These are phyloP conservation scores for Nasua narica DNA, from an alignment of 2,797 vertebrate species.

Conservation along the genomic window DNA sequence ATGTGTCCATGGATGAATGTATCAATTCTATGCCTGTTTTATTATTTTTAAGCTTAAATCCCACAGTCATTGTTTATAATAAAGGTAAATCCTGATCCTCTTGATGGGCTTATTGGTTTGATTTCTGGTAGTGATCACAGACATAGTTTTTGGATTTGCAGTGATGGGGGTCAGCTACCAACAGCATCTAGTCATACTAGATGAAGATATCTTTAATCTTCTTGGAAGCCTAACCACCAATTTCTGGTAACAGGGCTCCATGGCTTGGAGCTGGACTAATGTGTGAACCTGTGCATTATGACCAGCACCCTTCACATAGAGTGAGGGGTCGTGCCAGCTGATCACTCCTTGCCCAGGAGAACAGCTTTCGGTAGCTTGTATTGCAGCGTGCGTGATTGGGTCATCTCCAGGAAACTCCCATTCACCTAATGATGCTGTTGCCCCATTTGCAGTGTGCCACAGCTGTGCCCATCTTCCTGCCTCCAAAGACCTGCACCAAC, in stretches of 20 bases:
- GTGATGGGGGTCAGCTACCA: conserved; percentile 95
- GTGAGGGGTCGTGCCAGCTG: conserved; percentile 96
- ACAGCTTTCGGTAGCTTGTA: conserved; percentile 85
- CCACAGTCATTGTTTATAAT: conserved; percentile 45
- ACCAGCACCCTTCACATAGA: conserved; percentile 95
- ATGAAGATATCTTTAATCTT: conserved; percentile 99
- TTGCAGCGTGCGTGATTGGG: too few species aligned
- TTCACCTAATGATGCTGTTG: neutral
- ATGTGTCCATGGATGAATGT: neutral
- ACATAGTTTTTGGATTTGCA: conserved; percentile 98
- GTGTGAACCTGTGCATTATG: conserved; percentile 95
- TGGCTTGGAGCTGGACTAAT: conserved; percentile 95
- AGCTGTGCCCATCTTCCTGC: neutral
- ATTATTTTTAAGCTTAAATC: neutral
- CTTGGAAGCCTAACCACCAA: conserved; percentile 97
- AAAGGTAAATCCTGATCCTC: neutral
- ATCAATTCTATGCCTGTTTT: neutral
- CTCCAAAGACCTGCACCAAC: neutral
- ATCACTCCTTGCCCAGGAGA: conserved; percentile 94
- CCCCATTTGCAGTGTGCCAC: neutral
- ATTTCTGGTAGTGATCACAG: conserved; percentile 97
- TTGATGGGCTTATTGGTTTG: conserved; percentile 90
- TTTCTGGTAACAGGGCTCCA: conserved; percentile 98
- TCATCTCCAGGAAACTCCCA: neutral
- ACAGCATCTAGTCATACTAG: conserved; percentile 95